A percentile compares a stretch with the other conserved stretches of the same genome.
Evolutionary conservation across 2,888 invertebrate species (phyloP).

Genomic region (Drosophila diplacantha): DNA sequence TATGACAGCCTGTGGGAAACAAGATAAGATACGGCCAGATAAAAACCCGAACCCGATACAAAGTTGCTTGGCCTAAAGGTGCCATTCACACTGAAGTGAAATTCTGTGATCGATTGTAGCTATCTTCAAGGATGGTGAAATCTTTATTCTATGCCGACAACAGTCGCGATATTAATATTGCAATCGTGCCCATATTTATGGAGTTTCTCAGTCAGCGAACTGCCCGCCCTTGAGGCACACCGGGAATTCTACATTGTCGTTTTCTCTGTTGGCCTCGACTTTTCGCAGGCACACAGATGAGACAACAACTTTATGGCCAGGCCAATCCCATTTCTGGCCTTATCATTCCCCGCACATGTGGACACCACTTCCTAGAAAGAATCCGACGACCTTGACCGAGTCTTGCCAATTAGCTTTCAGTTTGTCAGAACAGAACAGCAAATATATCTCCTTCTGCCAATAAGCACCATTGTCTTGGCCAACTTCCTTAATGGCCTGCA

Average conservation of each 20-base stretch:
- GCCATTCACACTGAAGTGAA: constrained; percentile 18
- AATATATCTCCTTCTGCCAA: background rate
- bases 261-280: constrained; percentile 40
- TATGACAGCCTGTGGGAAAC: constrained; percentile 35
- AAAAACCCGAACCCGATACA: constrained; percentile 10
- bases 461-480: constrained; percentile 22
- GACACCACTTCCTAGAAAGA: constrained; percentile 9
- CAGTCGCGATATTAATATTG: constrained; percentile 2
- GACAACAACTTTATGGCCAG: constrained; percentile 22
- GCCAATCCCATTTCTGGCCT: constrained; percentile 31
- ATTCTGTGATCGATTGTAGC: constrained; percentile 2
- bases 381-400: constrained; percentile 50
- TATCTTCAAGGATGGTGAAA: constrained; percentile 19
- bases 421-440: background rate
- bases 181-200: constrained; percentile 40
- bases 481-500: constrained; percentile 37
- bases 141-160: constrained; percentile 12
- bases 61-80: constrained; percentile 9
- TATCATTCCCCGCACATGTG: constrained; percentile 17
- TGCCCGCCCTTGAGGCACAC: constrained; percentile 24
- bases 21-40: constrained; percentile 22
- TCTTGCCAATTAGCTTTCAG: constrained; percentile 24
- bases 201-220: constrained; percentile 20
- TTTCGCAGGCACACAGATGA: constrained; percentile 39
- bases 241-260: constrained; percentile 20